phyloP scores from a whole-genome alignment of 2,888 invertebrate species.

The Myopa tessellatipennis region DNA sequence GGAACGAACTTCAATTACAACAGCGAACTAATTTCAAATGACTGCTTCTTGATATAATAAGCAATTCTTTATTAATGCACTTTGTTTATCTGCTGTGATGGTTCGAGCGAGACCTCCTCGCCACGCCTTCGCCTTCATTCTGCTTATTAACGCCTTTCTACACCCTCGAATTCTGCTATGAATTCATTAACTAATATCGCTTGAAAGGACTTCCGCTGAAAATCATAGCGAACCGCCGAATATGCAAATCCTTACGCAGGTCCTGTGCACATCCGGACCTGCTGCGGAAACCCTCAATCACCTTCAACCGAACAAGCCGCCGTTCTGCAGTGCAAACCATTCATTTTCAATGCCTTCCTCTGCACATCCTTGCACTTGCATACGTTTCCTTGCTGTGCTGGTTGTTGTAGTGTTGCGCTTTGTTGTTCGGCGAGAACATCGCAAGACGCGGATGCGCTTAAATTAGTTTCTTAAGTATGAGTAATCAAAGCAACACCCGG shows the following conservation, averaged over 20 bases:
- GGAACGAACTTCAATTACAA: neutral
- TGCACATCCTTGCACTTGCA: neutral
- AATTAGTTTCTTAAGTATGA: too few relatives aligned
- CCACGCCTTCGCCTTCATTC: too few relatives aligned
- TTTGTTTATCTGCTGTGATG: too few relatives aligned
- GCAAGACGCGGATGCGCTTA: too few relatives aligned
- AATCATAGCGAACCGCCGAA: slow-evolving; percentile 17
- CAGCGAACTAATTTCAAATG: neutral
- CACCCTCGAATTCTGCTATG: neutral
- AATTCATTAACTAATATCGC: slow-evolving; percentile 24
- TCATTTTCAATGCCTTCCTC: neutral
- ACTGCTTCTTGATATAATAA: neutral
- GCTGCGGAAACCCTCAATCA: slow-evolving; percentile 42
- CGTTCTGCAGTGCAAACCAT: neutral
- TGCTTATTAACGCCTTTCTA: neutral
- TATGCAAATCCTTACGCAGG: slow-evolving; percentile 20
- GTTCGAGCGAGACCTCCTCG: too few relatives aligned
- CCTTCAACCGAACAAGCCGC: slow-evolving; percentile 38
- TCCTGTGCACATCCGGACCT: slow-evolving; percentile 7
- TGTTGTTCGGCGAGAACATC: too few relatives aligned
- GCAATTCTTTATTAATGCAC: neutral
- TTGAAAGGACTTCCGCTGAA: slow-evolving; percentile 17
- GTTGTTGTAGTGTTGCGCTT: neutral
- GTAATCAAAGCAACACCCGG: too few relatives aligned
- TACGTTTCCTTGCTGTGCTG: neutral